These are phyloP conservation scores for Pelecanoides urinatrix DNA, from an alignment of 2,113 vertebrate species.

Conservation along the genomic window DNA sequence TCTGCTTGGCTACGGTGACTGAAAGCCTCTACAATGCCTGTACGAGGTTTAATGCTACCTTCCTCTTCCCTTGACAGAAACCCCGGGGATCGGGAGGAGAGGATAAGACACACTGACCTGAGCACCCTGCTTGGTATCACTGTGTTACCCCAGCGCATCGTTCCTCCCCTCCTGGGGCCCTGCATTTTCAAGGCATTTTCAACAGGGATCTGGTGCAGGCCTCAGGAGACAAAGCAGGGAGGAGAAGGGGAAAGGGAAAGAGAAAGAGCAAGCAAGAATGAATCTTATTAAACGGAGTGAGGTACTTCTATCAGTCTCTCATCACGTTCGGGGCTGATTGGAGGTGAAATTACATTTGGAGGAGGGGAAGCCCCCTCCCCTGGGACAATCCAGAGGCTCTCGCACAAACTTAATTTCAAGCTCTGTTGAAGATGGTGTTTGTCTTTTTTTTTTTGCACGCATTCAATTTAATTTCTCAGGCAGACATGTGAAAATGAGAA, in stretches of 20 bases:
- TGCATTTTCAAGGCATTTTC: not conserved
- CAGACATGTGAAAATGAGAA: constrained; percentile 31
- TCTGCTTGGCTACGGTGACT: not conserved
- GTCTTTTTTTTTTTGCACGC: not conserved
- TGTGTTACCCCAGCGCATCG: not conserved
- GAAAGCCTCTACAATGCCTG: not conserved
- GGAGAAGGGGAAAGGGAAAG: not conserved
- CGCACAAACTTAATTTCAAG: constrained; percentile 67
- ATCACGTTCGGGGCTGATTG: not conserved
- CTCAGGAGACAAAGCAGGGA: not conserved
- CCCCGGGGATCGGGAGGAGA: not conserved
- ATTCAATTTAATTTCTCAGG: constrained; percentile 58
- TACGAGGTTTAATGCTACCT: not conserved
- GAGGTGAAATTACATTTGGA: constrained; percentile 15
- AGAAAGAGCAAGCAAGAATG: not conserved
- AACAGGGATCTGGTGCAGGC: not conserved
- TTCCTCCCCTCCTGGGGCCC: not conserved
- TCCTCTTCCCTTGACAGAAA: not conserved
- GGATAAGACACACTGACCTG: not conserved
- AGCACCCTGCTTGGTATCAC: not conserved
- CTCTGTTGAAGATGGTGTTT: constrained; percentile 51
- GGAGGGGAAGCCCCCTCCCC: not conserved
- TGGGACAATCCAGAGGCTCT: constrained; percentile 32
- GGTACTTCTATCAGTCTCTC: not conserved
- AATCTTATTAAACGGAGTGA: not conserved